Evolutionary conservation across 2,113 vertebrate species (phyloP).

Genomic region (Toxostoma redivivum): DNA sequence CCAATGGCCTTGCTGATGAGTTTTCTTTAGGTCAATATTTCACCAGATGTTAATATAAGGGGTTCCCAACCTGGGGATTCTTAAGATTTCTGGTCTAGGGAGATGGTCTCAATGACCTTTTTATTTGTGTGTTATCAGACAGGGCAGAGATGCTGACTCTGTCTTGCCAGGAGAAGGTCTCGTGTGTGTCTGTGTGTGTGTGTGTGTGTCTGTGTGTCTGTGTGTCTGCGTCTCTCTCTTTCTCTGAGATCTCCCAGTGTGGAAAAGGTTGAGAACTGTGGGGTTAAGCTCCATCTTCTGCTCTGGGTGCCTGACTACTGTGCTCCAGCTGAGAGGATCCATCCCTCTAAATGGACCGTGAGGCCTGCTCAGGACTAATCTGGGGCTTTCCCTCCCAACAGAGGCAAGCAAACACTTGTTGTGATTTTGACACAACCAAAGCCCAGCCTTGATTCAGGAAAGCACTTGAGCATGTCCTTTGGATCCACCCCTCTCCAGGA

Average conservation of each 20-base stretch:
- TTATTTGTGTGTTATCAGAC: conserved; percentile 48
- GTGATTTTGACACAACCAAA: conserved; percentile 43
- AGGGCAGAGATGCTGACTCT: not conserved
- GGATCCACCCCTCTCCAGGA: conserved; percentile 2
- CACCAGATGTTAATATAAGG: not conserved
- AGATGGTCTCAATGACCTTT: conserved; percentile 50
- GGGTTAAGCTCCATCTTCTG: conserved; percentile 51
- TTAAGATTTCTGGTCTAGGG: not conserved
- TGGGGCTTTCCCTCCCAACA: conserved; percentile 35
- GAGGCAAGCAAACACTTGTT: conserved; percentile 52
- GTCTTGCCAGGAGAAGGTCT: conserved; percentile 25
- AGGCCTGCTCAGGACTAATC: conserved; percentile 34
- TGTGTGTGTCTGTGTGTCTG: not conserved
- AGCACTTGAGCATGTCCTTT: conserved; percentile 58
- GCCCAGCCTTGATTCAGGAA: conserved; percentile 34
- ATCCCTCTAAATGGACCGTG: not conserved
- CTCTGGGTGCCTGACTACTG: conserved; percentile 43
- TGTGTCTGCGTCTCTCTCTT: conserved; percentile 26
- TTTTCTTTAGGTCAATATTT: not conserved
- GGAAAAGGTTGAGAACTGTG: conserved; percentile 54
- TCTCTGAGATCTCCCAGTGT: conserved; percentile 48
- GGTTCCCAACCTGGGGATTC: not conserved
- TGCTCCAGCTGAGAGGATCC: conserved; percentile 49
- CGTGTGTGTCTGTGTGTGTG: not conserved
- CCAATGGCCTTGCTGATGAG: not conserved